Evolutionary conservation across 2,888 invertebrate species (phyloP).

Genomic region (Anticlea derivata): DNA sequence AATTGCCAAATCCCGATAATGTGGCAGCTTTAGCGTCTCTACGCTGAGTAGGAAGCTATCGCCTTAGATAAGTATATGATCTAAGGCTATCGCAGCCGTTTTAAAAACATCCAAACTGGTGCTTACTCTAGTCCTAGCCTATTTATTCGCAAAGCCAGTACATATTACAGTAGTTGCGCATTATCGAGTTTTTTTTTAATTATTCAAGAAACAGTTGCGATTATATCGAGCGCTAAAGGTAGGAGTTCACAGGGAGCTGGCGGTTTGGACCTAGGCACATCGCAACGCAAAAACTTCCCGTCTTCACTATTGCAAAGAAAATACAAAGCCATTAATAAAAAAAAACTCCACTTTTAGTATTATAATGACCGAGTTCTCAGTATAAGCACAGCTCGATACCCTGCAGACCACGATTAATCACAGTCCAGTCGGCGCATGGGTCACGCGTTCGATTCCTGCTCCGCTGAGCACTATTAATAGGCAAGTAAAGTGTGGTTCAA

Average conservation of each 20-base stretch:
- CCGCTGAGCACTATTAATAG: conserved; percentile 41
- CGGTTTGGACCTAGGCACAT: no score
- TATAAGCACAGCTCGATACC: background rate
- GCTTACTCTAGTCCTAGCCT: background rate
- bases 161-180: conserved; percentile 6
- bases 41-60: no score
- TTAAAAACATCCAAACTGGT: background rate
- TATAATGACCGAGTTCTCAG: background rate
- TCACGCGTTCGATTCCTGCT: conserved; percentile 45
- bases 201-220: background rate
- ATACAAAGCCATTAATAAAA: no score
- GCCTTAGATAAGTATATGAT: no score
- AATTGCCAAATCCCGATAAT: no score
- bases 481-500: conserved; percentile 6
- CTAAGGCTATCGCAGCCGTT: no score
- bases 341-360: no score
- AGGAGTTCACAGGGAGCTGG: no score
- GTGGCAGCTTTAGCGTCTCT: no score
- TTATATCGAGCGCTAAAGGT: background rate
- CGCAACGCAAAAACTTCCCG: no score
- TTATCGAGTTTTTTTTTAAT: conserved; percentile 4
- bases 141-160: background rate
- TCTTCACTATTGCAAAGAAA: no score
- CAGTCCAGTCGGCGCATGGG: conserved; percentile 35
- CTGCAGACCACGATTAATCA: conserved; percentile 31